phyloP scores from a whole-genome alignment of 2,113 vertebrate species.

The Todiramphus saurophagus region DNA sequence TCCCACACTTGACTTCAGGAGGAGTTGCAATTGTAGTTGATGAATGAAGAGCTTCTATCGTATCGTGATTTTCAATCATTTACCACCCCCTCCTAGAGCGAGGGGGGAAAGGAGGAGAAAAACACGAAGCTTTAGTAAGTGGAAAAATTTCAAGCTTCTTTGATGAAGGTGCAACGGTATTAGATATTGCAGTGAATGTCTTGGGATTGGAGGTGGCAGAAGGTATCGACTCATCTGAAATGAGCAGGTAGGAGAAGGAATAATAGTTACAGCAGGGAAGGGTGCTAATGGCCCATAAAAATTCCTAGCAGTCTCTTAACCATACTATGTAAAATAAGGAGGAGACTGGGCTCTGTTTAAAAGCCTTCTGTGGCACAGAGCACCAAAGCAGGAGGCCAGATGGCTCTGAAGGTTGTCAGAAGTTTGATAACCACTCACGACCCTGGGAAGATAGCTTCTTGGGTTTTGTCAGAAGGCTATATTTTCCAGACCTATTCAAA shows the following conservation, averaged over 20 bases:
- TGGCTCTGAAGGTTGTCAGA: background rate
- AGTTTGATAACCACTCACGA: background rate
- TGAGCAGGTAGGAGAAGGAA: background rate
- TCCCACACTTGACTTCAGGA: slow-evolving; percentile 37
- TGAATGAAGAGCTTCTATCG: slow-evolving; percentile 17
- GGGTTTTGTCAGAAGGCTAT: background rate
- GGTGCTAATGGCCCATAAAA: background rate
- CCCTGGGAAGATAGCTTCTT: background rate
- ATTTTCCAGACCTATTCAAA: background rate
- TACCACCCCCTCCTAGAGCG: background rate
- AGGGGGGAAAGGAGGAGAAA: background rate
- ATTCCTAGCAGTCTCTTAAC: background rate
- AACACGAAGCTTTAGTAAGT: background rate
- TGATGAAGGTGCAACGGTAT: background rate
- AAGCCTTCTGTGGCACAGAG: background rate
- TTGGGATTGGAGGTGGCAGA: background rate
- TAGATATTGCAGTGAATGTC: background rate
- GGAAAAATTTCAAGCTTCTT: slow-evolving; percentile 6
- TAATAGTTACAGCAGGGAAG: fast-evolving
- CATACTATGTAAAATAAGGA: background rate
- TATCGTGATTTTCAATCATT: slow-evolving; percentile 1
- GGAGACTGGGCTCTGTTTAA: background rate
- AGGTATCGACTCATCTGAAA: background rate
- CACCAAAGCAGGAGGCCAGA: background rate
- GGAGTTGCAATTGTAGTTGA: background rate